A percentile compares a stretch with the other conserved stretches of the same genome.
phyloP scores from a whole-genome alignment of 2,888 invertebrate species.

The Meliscaeva auricollis region DNA sequence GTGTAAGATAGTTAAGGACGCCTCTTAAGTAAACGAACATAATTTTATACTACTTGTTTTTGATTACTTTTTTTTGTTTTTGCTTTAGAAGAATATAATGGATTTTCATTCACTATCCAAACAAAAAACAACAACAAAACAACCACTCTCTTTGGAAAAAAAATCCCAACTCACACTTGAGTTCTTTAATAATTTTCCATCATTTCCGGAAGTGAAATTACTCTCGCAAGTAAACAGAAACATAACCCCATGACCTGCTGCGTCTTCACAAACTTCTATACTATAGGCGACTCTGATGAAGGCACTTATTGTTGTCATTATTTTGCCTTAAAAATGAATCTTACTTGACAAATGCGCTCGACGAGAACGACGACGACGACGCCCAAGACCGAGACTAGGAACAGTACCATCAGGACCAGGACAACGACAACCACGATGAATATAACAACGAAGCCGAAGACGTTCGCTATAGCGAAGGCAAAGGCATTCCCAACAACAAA shows the following conservation, averaged over 20 bases:
- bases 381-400: too few relatives aligned
- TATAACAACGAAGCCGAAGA: too few relatives aligned
- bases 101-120: not conserved
- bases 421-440: slow-evolving; percentile 13
- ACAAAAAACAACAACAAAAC: slow-evolving; percentile 9
- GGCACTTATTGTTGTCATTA: slow-evolving; percentile 74
- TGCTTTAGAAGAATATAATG: not conserved
- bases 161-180: slow-evolving; percentile 20
- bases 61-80: not conserved
- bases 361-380: slow-evolving; percentile 13
- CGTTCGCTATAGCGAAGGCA: not conserved
- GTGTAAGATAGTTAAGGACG: too few relatives aligned
- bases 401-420: not conserved
- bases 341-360: slow-evolving; percentile 70
- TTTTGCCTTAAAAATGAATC: slow-evolving; percentile 74
- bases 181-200: slow-evolving; percentile 65
- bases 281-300: slow-evolving; percentile 65
- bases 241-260: slow-evolving; percentile 73
- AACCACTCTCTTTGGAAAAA: slow-evolving; percentile 11
- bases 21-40: too few relatives aligned
- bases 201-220: slow-evolving; percentile 68
- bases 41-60: not conserved
- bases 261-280: slow-evolving; percentile 58
- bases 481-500: slow-evolving; percentile 31
- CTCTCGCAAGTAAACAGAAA: slow-evolving; percentile 58